Percentiles rank a stretch among this genome's conserved stretches.
phyloP scores from a whole-genome alignment of 2,797 vertebrate species.

The Natrix natrix region DNA sequence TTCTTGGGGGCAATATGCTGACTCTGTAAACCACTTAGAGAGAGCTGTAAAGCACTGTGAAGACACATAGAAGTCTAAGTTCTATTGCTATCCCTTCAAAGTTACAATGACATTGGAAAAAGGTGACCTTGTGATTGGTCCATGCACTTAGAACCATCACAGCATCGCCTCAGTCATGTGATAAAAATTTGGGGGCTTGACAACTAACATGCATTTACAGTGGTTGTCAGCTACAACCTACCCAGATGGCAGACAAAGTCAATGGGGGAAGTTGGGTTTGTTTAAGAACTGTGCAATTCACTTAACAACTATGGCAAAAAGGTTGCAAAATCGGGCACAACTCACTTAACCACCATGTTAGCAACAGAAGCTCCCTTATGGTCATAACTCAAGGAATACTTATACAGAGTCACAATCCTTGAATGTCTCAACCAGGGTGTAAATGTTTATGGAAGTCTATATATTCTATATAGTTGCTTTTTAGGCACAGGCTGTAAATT shows the following conservation, averaged over 20 bases:
- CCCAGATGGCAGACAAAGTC: not conserved
- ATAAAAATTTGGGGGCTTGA: not conserved
- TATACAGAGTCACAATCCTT: not conserved
- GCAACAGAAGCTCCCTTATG: not conserved
- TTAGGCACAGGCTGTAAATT: constrained; percentile 40
- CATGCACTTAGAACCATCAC: not conserved
- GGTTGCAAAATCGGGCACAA: not conserved
- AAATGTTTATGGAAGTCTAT: not conserved
- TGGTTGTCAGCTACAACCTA: not conserved
- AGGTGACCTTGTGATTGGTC: not conserved
- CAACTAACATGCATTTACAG: not conserved
- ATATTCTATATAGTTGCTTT: constrained; percentile 2
- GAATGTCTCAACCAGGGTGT: not conserved
- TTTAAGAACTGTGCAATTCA: not conserved
- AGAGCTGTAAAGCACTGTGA: not conserved
- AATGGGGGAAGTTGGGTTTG: not conserved
- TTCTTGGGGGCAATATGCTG: not conserved
- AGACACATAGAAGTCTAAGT: not conserved
- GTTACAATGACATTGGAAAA: not conserved
- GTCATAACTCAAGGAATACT: not conserved
- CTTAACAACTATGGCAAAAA: not conserved
- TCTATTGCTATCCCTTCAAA: not conserved
- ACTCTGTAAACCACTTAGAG: not conserved
- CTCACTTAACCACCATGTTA: not conserved
- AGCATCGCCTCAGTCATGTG: not conserved